Evolutionary conservation across 2,113 vertebrate genomes (phyloP).

Genomic region (Cephalopterus ornatus): DNA sequence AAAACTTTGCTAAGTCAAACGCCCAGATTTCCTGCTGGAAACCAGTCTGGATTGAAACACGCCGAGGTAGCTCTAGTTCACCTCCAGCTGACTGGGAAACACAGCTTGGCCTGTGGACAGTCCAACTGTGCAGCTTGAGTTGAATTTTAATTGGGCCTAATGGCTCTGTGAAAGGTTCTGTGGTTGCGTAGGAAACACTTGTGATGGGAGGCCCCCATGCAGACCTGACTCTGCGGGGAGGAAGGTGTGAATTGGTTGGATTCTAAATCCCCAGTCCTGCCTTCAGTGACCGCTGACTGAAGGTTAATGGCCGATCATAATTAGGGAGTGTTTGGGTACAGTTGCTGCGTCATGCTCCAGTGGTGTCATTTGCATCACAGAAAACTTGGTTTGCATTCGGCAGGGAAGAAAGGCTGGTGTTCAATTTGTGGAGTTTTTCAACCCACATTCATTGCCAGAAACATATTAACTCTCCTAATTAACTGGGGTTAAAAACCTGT

Average conservation of each 20-base stretch:
- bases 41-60: background rate
- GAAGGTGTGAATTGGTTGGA: background rate
- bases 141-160: background rate
- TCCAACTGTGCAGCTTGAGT: background rate
- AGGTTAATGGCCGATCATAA: background rate
- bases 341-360: background rate
- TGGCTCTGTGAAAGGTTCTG: background rate
- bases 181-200: background rate
- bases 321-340: background rate
- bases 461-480: background rate
- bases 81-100: background rate
- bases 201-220: background rate
- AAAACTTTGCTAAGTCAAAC: background rate
- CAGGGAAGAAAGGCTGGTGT: background rate
- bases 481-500: background rate
- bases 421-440: background rate
- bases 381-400: background rate
- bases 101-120: background rate
- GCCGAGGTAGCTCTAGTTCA: background rate
- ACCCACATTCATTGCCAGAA: background rate
- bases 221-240: rapidly evolving
- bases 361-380: background rate
- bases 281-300: background rate
- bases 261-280: background rate
- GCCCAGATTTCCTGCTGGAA: background rate